phyloP scores from a whole-genome alignment of 2,888 invertebrate genomes.

The Agrochola macilenta region DNA sequence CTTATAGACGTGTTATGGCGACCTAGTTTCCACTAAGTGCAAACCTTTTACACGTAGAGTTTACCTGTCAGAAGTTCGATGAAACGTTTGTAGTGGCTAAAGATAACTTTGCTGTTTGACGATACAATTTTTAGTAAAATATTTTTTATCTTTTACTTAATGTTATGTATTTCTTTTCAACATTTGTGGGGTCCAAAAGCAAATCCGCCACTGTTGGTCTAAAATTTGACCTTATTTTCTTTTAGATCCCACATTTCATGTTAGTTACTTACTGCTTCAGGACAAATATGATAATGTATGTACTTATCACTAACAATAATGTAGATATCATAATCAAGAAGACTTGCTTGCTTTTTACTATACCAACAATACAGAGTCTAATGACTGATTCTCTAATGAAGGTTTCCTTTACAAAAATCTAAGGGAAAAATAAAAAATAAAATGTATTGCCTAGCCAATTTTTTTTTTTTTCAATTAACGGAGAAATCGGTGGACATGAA shows the following conservation, averaged over 20 bases:
- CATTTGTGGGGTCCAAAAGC: too few species aligned
- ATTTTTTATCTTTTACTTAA: neutral
- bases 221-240: too few species aligned
- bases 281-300: neutral
- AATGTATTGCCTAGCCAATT: neutral
- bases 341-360: neutral
- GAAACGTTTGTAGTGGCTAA: constrained; percentile 17
- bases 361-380: neutral
- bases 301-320: neutral
- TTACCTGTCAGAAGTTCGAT: constrained; percentile 45
- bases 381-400: neutral
- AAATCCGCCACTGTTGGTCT: too few species aligned
- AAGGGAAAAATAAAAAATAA: neutral
- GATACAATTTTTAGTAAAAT: constrained; percentile 6
- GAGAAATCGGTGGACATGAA: too few species aligned
- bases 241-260: neutral
- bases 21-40: constrained; percentile 57
- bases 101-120: constrained; percentile 25
- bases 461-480: too few species aligned
- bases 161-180: neutral
- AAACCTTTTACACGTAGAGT: constrained; percentile 38
- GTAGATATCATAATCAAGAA: neutral
- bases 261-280: neutral
- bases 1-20: constrained; percentile 44
- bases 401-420: neutral